Conservation (phyloP, 2,113 vertebrate genomes). For the Recurvirostra avosetta region DNA sequence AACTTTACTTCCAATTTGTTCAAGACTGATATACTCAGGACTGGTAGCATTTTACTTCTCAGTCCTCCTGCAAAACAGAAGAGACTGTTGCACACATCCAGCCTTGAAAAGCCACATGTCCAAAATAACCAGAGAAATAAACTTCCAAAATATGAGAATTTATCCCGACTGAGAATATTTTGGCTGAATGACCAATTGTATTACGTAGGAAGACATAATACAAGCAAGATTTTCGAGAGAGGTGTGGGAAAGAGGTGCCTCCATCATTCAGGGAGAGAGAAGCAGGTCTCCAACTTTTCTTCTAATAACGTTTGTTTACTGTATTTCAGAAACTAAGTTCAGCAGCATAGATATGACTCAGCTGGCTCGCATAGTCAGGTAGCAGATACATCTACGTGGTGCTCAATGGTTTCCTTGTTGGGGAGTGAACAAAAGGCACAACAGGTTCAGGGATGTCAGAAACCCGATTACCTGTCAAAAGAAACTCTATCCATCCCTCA, state of each 20-base stretch:
- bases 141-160: not conserved
- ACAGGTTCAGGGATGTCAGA: not conserved
- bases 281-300: not conserved
- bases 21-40: not conserved
- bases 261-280: not conserved
- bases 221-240: not conserved
- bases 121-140: not conserved
- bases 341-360: not conserved
- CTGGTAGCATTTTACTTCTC: not conserved
- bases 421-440: not conserved
- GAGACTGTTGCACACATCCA: not conserved
- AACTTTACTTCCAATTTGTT: not conserved
- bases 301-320: not conserved
- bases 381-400: not conserved
- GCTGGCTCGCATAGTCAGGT: not conserved
- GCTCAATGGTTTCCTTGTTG: not conserved
- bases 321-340: not conserved
- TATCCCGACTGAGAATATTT: not conserved
- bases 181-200: not conserved
- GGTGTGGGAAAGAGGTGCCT: not conserved
- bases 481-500: not conserved
- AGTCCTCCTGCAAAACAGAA: not conserved
- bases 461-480: not conserved
- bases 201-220: not conserved
- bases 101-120: not conserved